A percentile compares a stretch with the other conserved stretches of the same genome.
These are phyloP conservation scores for Cephus sareptanus DNA, from an alignment of 2,888 invertebrate species.

Conservation along the genomic window DNA sequence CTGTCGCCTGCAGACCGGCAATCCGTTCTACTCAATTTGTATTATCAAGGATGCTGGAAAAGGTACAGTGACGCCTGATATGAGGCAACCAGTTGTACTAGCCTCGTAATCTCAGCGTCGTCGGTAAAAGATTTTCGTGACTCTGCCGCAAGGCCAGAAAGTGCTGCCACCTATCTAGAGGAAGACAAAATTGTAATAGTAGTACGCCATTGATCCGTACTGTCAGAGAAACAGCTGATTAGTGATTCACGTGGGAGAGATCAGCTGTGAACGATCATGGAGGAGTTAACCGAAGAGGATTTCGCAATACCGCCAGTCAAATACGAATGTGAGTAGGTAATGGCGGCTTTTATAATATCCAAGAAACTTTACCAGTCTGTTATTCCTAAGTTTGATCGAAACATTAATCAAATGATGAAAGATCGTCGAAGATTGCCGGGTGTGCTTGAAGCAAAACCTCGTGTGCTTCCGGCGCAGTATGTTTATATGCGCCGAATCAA, in stretches of 20 bases:
- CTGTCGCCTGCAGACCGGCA: too few species aligned
- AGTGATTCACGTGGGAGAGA: conserved; percentile 49
- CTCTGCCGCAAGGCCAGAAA: conserved; percentile 10
- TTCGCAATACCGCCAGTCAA: conserved; percentile 75
- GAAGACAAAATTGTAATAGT: conserved; percentile 10
- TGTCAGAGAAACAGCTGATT: conserved; percentile 61
- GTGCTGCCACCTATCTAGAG: conserved; percentile 28
- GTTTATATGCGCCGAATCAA: background rate
- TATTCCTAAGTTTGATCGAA: background rate
- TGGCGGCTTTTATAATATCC: background rate
- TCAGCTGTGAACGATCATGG: conserved; percentile 57
- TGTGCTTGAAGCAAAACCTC: background rate
- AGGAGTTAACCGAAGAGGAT: conserved; percentile 71
- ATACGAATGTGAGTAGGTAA: conserved; percentile 81
- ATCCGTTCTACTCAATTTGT: too few species aligned
- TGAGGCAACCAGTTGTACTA: background rate
- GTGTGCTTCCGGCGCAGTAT: background rate
- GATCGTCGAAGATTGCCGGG: background rate
- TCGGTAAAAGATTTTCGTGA: background rate
- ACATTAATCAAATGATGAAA: background rate
- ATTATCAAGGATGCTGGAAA: background rate
- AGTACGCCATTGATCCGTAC: conserved; percentile 24
- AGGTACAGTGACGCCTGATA: background rate
- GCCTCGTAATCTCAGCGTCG: background rate
- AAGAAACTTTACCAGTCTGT: background rate